Evolutionary conservation across 35 echinoderm and acorn worm genomes (phyloP), one percentile per base, ranked within the genome.

Genomic region (Holothuria glaberrima): DNA sequence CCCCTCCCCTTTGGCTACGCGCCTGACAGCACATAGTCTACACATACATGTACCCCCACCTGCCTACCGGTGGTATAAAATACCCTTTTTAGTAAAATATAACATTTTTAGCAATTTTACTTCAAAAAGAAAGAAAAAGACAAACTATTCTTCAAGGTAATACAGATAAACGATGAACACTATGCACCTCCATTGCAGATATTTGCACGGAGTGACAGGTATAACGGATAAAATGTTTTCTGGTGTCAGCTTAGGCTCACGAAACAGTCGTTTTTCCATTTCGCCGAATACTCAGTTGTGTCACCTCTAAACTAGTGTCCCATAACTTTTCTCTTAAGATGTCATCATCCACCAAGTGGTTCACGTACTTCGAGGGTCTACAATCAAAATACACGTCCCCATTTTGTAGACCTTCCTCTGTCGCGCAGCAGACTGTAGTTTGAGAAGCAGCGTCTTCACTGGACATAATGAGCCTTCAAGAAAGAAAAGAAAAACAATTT

Each of bases 401-500:
- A 31, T 71, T 87, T n/a, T 28, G 26, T 25, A 87, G 22, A 27
- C 65, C 63, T 52, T 71, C 65, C 66, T 87, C 85, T 18, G 82
- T 63, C 48, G 94, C 90, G 64, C 94, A 95, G 84, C 88, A 95
- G 25, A 95, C 54, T n/a, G 89, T 92, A 5, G 94, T 95, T 65
- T 95, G 94, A 5, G 90, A 90, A 34, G 90, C 86, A 22, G 86
- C 94, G n/a, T 86, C 62, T 73, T 92, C 86, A 58, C 56, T 89
- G 6, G 86, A 78, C 74, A 82, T 73, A 30, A 83, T 80, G 16
- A 91, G 71, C 90, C 94, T 95, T 68, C 0, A 88, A 45, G 4
- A 52, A 20, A 30, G 70, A 2, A 30, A 27, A 75, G 24, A 12
- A 65, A 87, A 70, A n/a, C 44, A 46, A n/a, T n/a, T n/a, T 7